Evolutionary conservation across 2,797 vertebrate species (phyloP), one percentile per base, ranked within the genome.

Genomic region (Spinus olivaceus): DNA sequence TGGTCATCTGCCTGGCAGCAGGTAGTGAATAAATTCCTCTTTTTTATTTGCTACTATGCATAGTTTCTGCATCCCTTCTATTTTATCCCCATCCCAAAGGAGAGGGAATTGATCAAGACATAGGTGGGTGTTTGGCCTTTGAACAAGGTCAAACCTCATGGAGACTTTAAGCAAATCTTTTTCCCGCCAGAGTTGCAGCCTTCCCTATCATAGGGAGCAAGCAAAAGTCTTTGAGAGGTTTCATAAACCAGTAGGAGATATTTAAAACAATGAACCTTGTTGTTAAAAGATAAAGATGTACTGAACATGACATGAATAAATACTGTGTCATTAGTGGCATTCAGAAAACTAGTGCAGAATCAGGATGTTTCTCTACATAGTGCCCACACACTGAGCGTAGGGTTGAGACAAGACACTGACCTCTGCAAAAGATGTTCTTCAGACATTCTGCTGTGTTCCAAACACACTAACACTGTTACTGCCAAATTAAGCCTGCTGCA

Each of bases 331-430:
- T 69, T 51, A 77, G 22, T 32, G 10, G 24, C 37, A 79, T 24
- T 51, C 50, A 33, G 37, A 71, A 82, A 59, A 63, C 10, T 7
- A 42, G 5, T 4, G 3, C 49, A 49, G 50, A 59, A 49, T 44
- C 59, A 37, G 20, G 20, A 13, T 37, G 7, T 50, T 76, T 39
- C 32, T 69, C 18, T n/a, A 42, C 21, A 12, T 1, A 10, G 21
- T 47, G 51, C 22, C 41, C 82, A 27, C 25, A 51, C 12, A 37
- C 9, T 16, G 35, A 59, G 10, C 22, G 41, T 24, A 19, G 0
- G 3, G 27, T 47, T 0, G 0, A 74, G 37, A 54, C 18, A 54
- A 13, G 14, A 13, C n/a, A 22, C 19, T n/a, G 28, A 66, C 4
- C 30, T 46, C 56, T 70, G 41, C 24, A 50, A 73, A 64, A 73